Percentiles rank a stretch among this genome's conserved stretches.
These are phyloP conservation scores for Icerya purchasi DNA, from an alignment of 2,888 invertebrate species.

Conservation along the genomic window DNA sequence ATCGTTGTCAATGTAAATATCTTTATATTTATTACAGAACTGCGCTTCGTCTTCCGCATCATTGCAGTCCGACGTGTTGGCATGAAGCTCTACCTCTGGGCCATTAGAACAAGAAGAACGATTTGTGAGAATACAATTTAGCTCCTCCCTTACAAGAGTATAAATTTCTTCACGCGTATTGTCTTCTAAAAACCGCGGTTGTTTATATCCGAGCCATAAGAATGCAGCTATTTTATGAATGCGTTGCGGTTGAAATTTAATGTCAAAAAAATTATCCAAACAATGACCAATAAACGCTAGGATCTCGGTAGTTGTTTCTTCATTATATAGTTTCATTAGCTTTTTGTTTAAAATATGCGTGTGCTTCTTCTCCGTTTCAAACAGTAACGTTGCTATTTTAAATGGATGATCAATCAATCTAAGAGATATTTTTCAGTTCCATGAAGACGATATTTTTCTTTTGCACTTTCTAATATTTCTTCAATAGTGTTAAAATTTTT, in stretches of 20 bases:
- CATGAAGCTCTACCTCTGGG: not conserved
- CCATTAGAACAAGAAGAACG: not conserved
- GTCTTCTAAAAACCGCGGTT: not conserved
- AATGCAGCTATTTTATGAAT: too few relatives aligned
- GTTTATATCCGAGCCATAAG: not conserved
- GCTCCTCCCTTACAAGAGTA: not conserved
- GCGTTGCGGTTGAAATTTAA: not conserved
- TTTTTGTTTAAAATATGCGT: not conserved
- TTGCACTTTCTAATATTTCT: not conserved
- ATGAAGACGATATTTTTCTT: not conserved
- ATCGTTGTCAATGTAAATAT: too few relatives aligned
- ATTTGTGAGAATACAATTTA: not conserved
- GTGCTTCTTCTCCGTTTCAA: slow-evolving; percentile 1
- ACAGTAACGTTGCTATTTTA: not conserved
- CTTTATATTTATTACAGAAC: too few relatives aligned
- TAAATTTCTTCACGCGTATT: not conserved
- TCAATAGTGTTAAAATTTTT: too few relatives aligned
- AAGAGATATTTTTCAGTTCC: not conserved
- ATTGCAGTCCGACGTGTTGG: too few relatives aligned
- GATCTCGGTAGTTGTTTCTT: not conserved
- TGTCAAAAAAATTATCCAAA: not conserved
- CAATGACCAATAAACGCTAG: not conserved
- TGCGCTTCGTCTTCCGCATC: too few relatives aligned
- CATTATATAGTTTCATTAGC: not conserved
- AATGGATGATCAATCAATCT: slow-evolving; percentile 1